These are phyloP conservation scores for Caerostris extrusa DNA, from an alignment of 1,140 invertebrate genomes.

Conservation along the genomic window DNA sequence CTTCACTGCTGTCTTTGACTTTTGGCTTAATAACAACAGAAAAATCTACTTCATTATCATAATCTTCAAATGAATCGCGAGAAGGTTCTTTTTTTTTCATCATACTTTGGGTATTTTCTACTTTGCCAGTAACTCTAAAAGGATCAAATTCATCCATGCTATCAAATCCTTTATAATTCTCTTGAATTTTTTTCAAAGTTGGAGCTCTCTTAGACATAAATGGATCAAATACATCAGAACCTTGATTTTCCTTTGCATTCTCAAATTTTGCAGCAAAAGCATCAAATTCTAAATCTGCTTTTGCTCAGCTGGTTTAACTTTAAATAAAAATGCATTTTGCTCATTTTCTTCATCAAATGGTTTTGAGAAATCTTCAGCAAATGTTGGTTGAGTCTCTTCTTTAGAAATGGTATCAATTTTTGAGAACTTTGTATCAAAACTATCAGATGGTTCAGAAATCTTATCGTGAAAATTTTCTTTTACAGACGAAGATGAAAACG, in stretches of 20 bases:
- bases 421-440: slow-evolving; percentile 21
- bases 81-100: slow-evolving; percentile 77
- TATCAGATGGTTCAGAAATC: slow-evolving; percentile 27
- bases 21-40: slow-evolving; percentile 79
- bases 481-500: slow-evolving; percentile 39
- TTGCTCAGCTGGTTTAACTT: slow-evolving; percentile 40
- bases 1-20: slow-evolving; percentile 77
- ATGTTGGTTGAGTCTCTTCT: slow-evolving; percentile 10
- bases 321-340: slow-evolving; percentile 69
- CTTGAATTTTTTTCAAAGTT: slow-evolving; percentile 70
- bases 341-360: slow-evolving; percentile 51
- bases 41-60: slow-evolving; percentile 79
- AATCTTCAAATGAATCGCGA: slow-evolving; percentile 79
- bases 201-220: slow-evolving; percentile 84
- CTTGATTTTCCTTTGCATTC: slow-evolving; percentile 78
- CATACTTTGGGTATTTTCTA: slow-evolving; percentile 12
- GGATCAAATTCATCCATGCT: slow-evolving; percentile 79
- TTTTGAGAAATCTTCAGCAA: slow-evolving; percentile 51
- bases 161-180: slow-evolving; percentile 77
- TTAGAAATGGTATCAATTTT: slow-evolving; percentile 39
- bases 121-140: slow-evolving; percentile 72
- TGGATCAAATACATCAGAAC: slow-evolving; percentile 89
- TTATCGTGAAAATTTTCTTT: slow-evolving; percentile 36
- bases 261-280: slow-evolving; percentile 80
- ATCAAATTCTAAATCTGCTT: slow-evolving; percentile 79